A percentile compares a stretch with the other conserved stretches of the same genome.
Conservation (phyloP, 2,113 vertebrate species). For the Fulica atra region DNA sequence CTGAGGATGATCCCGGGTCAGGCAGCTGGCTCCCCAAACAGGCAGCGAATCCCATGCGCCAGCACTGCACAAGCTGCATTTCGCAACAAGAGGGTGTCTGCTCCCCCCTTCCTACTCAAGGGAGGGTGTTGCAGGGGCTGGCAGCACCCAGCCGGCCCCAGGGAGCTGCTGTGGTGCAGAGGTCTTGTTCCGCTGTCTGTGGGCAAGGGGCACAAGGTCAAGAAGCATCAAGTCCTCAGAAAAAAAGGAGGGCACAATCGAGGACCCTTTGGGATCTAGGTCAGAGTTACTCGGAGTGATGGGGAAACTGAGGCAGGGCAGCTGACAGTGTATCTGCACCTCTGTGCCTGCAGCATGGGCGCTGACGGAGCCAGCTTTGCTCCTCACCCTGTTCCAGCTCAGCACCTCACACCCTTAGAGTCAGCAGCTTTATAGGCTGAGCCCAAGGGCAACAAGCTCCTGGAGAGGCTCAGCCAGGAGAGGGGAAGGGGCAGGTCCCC, state of each 20-base stretch:
- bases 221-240: not conserved
- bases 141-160: not conserved
- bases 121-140: not conserved
- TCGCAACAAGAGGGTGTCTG: not conserved
- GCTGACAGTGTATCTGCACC: not conserved
- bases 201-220: not conserved
- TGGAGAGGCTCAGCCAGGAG: not conserved
- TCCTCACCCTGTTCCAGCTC: not conserved
- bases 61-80: not conserved
- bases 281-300: not conserved
- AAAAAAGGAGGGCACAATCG: not conserved
- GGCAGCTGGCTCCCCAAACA: not conserved
- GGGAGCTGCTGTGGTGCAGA: not conserved
- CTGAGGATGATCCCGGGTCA: not conserved
- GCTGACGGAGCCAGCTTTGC: not conserved
- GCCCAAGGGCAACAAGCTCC: not conserved
- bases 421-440: accelerated
- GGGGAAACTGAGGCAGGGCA: not conserved
- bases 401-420: not conserved
- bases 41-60: not conserved
- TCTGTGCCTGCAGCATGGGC: accelerated
- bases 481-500: not conserved
- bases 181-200: not conserved
- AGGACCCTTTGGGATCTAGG: not conserved
- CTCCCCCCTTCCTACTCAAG: not conserved